Percentiles rank a stretch among this genome's conserved stretches.
These are phyloP conservation scores for Phortica magna DNA, from an alignment of 2,888 invertebrate species.

Conservation along the genomic window DNA sequence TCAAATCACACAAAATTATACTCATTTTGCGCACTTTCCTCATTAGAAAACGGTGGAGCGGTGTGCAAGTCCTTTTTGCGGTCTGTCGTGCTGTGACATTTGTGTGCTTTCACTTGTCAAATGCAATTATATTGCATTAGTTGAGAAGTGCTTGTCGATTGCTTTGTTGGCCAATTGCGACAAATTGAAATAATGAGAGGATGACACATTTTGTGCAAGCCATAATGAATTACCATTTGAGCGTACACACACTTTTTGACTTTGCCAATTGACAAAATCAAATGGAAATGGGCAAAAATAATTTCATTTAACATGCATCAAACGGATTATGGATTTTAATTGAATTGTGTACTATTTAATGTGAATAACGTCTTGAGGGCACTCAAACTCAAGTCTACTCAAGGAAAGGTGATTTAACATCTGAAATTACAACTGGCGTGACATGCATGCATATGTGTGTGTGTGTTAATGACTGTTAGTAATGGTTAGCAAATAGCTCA, in stretches of 20 bases:
- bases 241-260: neutral
- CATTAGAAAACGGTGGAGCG: no score
- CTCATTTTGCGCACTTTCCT: neutral
- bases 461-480: no score
- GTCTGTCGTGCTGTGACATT: neutral
- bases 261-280: neutral
- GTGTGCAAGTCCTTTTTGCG: neutral
- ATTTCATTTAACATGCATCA: neutral
- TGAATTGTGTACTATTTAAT: no score
- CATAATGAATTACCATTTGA: neutral
- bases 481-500: no score
- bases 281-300: neutral
- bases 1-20: slow-evolving; percentile 3
- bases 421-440: no score
- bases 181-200: neutral
- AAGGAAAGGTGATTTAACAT: no score
- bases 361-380: no score
- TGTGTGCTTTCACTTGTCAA: neutral
- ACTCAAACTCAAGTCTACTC: no score
- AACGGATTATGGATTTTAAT: neutral
- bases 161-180: neutral
- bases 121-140: slow-evolving; percentile 11
- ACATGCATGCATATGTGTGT: no score
- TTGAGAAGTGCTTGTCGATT: slow-evolving; percentile 11
- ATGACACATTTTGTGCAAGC: neutral